Percentiles rank a stretch among this genome's conserved stretches.
These are phyloP conservation scores for Cyanoramphus novaezelandiae DNA, from an alignment of 2,113 vertebrate species.

Conservation along the genomic window DNA sequence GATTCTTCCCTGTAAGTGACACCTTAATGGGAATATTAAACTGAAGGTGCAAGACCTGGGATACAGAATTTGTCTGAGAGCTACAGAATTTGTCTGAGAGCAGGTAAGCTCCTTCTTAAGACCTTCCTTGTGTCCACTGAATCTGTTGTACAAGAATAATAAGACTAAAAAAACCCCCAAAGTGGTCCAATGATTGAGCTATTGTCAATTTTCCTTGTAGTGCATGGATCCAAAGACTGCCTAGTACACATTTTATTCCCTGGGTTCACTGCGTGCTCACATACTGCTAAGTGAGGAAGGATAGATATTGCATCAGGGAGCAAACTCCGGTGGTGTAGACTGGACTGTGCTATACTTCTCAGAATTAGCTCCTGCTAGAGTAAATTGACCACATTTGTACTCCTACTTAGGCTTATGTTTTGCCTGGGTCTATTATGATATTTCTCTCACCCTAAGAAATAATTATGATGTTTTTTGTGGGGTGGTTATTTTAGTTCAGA, in stretches of 20 bases:
- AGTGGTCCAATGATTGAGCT: not conserved
- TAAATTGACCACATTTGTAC: not conserved
- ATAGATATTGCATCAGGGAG: not conserved
- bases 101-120: not conserved
- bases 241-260: not conserved
- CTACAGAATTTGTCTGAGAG: not conserved
- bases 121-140: not conserved
- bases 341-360: not conserved
- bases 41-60: not conserved
- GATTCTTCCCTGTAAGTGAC: not conserved
- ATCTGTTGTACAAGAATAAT: not conserved
- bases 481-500: not conserved
- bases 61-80: not conserved
- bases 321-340: not conserved
- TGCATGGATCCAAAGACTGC: not conserved
- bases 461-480: not conserved
- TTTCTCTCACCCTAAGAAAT: not conserved
- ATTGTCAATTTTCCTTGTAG: not conserved
- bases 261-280: not conserved
- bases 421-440: not conserved
- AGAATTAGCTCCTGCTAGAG: not conserved
- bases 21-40: not conserved
- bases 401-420: not conserved
- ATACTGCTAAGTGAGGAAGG: not conserved
- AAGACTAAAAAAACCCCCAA: not conserved